These are phyloP conservation scores for Pherbina coryleti DNA, from an alignment of 2,888 invertebrate genomes.

Conservation along the genomic window DNA sequence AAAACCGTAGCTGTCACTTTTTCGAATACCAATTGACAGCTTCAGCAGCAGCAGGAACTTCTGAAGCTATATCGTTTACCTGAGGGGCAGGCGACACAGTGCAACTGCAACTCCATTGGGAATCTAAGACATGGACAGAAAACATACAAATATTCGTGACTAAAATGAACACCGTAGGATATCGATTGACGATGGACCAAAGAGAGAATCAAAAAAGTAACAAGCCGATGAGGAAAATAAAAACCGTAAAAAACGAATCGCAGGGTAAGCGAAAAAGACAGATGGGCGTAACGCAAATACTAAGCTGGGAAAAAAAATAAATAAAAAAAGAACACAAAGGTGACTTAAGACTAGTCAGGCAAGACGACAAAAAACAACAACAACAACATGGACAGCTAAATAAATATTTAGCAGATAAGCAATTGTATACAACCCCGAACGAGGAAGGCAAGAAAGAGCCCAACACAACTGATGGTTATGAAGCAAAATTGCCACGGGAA, in stretches of 20 bases:
- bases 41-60: constrained; percentile 10
- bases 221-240: not conserved
- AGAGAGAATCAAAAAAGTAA: constrained; percentile 33
- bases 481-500: not conserved
- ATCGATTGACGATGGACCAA: constrained; percentile 28
- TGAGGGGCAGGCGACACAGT: constrained; percentile 47
- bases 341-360: not conserved
- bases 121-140: constrained; percentile 52
- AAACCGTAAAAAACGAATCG: not conserved
- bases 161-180: constrained; percentile 49
- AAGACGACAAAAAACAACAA: not conserved
- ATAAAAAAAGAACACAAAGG: constrained; percentile 34
- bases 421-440: constrained; percentile 3
- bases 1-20: constrained; percentile 58
- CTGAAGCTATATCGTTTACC: constrained; percentile 20
- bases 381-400: constrained; percentile 43
- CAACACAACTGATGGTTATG: not conserved
- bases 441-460: not conserved
- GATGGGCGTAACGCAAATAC: constrained; percentile 48
- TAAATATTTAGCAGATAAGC: not conserved
- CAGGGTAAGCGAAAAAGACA: constrained; percentile 19
- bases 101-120: constrained; percentile 33
- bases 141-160: constrained; percentile 56
- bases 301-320: constrained; percentile 33
- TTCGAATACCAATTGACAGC: constrained; percentile 60